phyloP scores from a whole-genome alignment of 2,888 invertebrate genomes.

The Willowsia nigromaculata region DNA sequence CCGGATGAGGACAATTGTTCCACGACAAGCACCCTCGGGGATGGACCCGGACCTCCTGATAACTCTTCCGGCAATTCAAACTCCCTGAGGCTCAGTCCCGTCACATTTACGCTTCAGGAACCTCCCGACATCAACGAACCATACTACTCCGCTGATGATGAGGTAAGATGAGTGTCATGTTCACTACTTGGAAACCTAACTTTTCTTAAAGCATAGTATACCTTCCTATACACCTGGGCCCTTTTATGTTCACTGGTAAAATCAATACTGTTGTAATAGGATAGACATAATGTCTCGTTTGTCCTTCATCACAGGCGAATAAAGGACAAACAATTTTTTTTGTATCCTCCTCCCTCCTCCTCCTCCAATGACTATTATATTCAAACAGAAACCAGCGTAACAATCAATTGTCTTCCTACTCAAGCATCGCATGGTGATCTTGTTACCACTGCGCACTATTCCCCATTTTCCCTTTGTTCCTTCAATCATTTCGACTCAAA shows the following conservation, averaged over 20 bases:
- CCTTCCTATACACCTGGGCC: no score
- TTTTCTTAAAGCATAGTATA: no score
- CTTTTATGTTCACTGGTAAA: no score
- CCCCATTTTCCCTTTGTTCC: not conserved
- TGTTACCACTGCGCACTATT: not conserved
- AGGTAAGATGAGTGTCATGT: conserved; percentile 32
- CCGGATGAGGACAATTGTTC: conserved; percentile 78
- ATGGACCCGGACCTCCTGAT: conserved; percentile 76
- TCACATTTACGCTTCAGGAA: conserved; percentile 78
- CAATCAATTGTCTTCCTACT: not conserved
- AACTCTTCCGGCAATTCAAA: conserved; percentile 75
- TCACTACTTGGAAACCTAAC: not conserved
- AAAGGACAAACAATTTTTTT: not conserved
- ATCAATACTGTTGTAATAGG: no score
- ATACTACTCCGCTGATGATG: conserved; percentile 63
- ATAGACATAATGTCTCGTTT: not conserved
- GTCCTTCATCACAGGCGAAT: not conserved
- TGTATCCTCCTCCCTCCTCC: no score
- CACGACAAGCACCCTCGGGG: conserved; percentile 78
- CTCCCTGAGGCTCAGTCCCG: conserved; percentile 76
- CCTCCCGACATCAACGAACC: conserved; percentile 76
- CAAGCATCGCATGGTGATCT: not conserved
- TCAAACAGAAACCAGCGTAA: not conserved
- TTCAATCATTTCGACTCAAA: not conserved
- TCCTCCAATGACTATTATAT: no score